Evolutionary conservation across 2,888 invertebrate species (phyloP), one percentile per base, ranked within the genome.

Genomic region (Eristalis pertinax): DNA sequence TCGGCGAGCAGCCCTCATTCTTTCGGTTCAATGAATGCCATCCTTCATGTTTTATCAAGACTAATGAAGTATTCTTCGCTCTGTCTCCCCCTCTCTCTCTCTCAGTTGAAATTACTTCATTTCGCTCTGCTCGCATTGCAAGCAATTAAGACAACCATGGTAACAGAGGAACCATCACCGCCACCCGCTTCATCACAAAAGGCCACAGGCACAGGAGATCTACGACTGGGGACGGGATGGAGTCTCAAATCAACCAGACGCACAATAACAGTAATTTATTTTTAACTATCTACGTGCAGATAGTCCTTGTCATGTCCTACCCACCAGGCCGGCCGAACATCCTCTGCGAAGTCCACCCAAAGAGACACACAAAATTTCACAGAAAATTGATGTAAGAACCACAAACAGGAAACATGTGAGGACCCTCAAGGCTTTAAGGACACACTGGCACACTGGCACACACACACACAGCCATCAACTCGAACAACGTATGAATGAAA

Each of bases 351-450:
- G 19, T 19, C 8, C 29, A 8, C 63, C 26, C 26, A 32, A 29
- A 63, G 22, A 22, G 4, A 29, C 63, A 29, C 63, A 26, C 7
- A 29, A 50, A 22, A 56, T 50, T 32, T 32, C 32, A 58, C 19
- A 35, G 58, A 24, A 70, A 58, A 58, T 58, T 70, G 1, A 11
- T 58, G 58, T 22, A 35, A 63, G 29, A 70, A 50, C 70, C 70
- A 65, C 58, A 50, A 78, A 56, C 38, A 29, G 63, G 60, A 67
- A 65, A 32, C 60, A 72, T 41, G 13, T 58, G 41, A 79, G 65
- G 13, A 22, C 3, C 78, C 78, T 72, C 29, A 56, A 58, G 72
- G 58, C 72, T 35, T 56, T 64, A 70, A 56, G 69, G 63, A 22
- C 63, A 38, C 56, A 58, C 38, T 26, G 22, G 26, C 50, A 13